These are phyloP conservation scores for Mesorhabditis spiculigera DNA, from an alignment of 2,888 invertebrate genomes.

Conservation along the genomic window DNA sequence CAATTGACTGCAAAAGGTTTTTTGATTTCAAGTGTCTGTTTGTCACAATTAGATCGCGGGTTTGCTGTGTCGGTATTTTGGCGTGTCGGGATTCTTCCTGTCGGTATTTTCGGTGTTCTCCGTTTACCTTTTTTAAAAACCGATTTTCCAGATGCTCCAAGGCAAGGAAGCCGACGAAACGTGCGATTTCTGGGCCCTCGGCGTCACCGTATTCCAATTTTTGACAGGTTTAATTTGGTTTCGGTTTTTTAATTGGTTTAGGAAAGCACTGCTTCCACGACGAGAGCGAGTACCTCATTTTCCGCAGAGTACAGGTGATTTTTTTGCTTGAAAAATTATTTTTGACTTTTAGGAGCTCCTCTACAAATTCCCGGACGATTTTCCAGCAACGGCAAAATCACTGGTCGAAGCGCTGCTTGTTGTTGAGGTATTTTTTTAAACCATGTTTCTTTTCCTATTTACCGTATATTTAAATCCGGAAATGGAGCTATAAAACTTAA, in stretches of 20 bases:
- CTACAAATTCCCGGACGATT: slow-evolving; percentile 87
- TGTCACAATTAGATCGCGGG: too few species aligned
- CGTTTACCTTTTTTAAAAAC: neutral
- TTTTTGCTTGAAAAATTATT: too few species aligned
- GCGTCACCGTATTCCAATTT: slow-evolving; percentile 29
- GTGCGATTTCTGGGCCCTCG: slow-evolving; percentile 44
- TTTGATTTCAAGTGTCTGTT: too few species aligned
- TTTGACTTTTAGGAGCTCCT: slow-evolving; percentile 68
- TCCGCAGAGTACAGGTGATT: slow-evolving; percentile 86
- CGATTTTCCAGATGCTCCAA: slow-evolving; percentile 27
- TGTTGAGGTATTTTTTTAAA: slow-evolving; percentile 61
- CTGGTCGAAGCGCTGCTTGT: slow-evolving; percentile 81
- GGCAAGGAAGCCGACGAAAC: slow-evolving; percentile 8
- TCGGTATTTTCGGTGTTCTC: neutral
- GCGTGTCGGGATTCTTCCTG: neutral
- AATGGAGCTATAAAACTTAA: too few species aligned
- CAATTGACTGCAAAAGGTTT: too few species aligned
- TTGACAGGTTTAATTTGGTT: slow-evolving; percentile 25
- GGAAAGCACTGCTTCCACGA: slow-evolving; percentile 45
- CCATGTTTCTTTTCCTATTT: too few species aligned
- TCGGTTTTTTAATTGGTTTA: too few species aligned
- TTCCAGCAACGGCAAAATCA: slow-evolving; percentile 79
- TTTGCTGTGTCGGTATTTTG: too few species aligned
- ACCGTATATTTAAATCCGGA: too few species aligned
- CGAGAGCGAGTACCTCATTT: slow-evolving; percentile 85